A percentile compares a stretch with the other conserved stretches of the same genome.
Conservation (phyloP, 2,888 invertebrate genomes). For the Himalopsyche tibetana region DNA sequence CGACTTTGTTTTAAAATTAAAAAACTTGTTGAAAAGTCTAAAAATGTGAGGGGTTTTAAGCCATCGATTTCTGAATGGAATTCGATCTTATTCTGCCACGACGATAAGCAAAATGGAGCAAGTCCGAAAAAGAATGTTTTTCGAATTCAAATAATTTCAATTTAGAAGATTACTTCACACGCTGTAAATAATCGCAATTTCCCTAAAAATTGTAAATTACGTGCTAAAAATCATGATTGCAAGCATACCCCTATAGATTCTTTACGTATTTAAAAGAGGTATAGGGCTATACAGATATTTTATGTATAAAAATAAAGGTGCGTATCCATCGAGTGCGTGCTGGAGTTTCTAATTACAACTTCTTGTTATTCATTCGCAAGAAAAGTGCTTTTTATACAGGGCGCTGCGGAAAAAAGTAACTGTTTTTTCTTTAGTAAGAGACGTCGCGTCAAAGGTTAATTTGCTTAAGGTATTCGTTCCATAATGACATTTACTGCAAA, state of each 20-base stretch:
- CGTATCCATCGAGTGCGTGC: slow-evolving; percentile 52
- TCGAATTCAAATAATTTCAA: not conserved
- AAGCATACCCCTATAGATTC: slow-evolving; percentile 23
- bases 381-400: slow-evolving; percentile 59
- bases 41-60: no score
- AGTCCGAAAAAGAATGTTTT: no score
- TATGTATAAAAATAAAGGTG: slow-evolving; percentile 22
- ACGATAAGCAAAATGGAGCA: no score
- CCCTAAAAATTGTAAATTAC: not conserved
- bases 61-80: no score
- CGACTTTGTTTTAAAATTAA: no score
- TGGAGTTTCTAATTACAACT: slow-evolving; percentile 58
- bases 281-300: not conserved
- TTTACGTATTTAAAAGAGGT: slow-evolving; percentile 41
- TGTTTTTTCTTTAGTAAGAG: no score
- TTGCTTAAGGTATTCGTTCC: no score
- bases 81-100: no score
- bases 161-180: not conserved
- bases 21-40: no score
- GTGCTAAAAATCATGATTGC: not conserved
- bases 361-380: slow-evolving; percentile 61
- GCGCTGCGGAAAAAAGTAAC: slow-evolving; percentile 28
- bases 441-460: no score
- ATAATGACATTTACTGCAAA: no score
- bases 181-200: slow-evolving; percentile 18